Evolutionary conservation across 1,140 invertebrate genomes (phyloP).

Genomic region (Heterodera schachtii): DNA sequence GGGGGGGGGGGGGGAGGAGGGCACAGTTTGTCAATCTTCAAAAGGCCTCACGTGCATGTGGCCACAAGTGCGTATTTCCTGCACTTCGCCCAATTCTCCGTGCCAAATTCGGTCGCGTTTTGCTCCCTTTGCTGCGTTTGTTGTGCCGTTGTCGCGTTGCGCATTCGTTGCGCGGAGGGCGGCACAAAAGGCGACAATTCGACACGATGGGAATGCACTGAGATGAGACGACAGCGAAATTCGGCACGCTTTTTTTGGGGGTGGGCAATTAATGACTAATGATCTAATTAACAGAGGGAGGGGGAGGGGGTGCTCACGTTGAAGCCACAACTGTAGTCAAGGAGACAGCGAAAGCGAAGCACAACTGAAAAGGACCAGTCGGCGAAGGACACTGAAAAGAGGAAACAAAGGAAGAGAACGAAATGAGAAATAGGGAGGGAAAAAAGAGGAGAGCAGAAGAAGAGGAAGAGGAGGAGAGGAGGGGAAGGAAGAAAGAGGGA

Average conservation of each 20-base stretch:
- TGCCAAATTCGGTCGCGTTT: not conserved
- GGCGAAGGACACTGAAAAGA: constrained; percentile 8
- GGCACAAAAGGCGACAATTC: constrained; percentile 19
- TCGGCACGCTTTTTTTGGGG: constrained; percentile 38
- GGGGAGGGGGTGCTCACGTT: constrained; percentile 20
- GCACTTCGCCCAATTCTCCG: not conserved
- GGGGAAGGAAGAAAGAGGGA: not conserved
- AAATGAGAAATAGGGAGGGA: not conserved
- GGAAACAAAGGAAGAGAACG: not conserved
- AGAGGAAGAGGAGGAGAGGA: not conserved
- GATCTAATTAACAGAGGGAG: not conserved
- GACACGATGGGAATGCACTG: constrained; percentile 41
- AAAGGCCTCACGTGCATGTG: constrained; percentile 44
- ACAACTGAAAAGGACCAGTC: constrained; percentile 26
- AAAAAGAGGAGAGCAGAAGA: not conserved
- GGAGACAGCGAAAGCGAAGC: constrained; percentile 92
- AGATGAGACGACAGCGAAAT: constrained; percentile 38
- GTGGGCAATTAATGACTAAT: not conserved
- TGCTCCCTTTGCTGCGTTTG: not conserved
- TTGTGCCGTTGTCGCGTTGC: not conserved
- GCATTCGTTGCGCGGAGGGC: not conserved
- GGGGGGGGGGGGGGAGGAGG: not conserved
- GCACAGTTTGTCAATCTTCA: not conserved
- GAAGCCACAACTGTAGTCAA: constrained; percentile 98
- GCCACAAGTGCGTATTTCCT: constrained; percentile 35